Percentiles rank a stretch among this genome's conserved stretches.
phyloP scores from a whole-genome alignment of 2,888 invertebrate species.

The Plagodis dolabraria region DNA sequence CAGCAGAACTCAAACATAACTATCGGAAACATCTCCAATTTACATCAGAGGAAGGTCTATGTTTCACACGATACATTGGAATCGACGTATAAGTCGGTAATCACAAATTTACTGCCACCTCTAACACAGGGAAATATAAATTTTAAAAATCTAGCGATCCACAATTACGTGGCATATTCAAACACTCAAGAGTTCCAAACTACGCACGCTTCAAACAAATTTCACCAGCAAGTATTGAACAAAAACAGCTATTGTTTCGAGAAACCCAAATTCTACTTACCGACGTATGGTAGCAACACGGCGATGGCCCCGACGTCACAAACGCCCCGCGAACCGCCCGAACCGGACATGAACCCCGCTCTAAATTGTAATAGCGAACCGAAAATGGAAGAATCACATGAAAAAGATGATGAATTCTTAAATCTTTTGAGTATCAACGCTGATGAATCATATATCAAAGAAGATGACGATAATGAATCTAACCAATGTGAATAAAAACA shows the following conservation, averaged over 20 bases:
- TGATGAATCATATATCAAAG: conserved; percentile 28
- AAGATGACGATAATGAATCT: conserved; percentile 31
- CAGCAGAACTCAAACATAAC: conserved; percentile 38
- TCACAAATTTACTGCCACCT: conserved; percentile 30
- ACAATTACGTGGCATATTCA: conserved; percentile 51
- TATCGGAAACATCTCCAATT: conserved; percentile 30
- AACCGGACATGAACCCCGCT: conserved; percentile 25
- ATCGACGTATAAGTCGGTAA: conserved; percentile 39
- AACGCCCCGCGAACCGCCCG: conserved; percentile 35
- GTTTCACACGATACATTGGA: conserved; percentile 44
- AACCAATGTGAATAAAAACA: conserved; percentile 18
- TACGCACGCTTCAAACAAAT: conserved; percentile 40
- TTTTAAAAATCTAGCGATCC: conserved; percentile 62
- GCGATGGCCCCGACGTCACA: conserved; percentile 31
- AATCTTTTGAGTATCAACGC: conserved; percentile 31
- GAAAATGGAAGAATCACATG: conserved; percentile 38
- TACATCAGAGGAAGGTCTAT: conserved; percentile 38
- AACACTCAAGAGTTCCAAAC: conserved; percentile 42
- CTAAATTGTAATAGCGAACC: conserved; percentile 21
- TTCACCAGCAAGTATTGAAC: conserved; percentile 46
- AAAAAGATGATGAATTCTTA: conserved; percentile 34
- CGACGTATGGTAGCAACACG: conserved; percentile 39
- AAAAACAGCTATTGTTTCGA: conserved; percentile 48
- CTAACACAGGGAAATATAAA: conserved; percentile 58
- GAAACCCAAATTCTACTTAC: conserved; percentile 54